phyloP scores from a whole-genome alignment of 2,888 invertebrate genomes.

The Cantharis lateralis region DNA sequence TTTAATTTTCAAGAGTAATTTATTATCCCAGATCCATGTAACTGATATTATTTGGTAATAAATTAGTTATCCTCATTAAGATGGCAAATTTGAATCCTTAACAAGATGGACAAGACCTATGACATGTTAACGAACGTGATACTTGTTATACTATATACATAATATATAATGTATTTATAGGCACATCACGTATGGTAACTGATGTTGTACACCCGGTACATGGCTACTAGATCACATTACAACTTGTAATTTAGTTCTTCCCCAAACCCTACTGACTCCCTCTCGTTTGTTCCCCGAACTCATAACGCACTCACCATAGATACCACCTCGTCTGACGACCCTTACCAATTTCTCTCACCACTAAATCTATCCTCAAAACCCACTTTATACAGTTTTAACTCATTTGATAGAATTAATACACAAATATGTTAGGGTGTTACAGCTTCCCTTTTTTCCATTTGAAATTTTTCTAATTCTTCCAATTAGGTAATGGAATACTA shows the following conservation, averaged over 20 bases:
- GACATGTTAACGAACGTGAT: slow-evolving; percentile 22
- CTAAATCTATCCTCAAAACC: slow-evolving; percentile 22
- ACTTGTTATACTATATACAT: slow-evolving; percentile 41
- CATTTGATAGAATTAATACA: slow-evolving; percentile 5
- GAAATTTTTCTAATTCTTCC: neutral
- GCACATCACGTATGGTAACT: slow-evolving; percentile 51
- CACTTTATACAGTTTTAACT: slow-evolving; percentile 20
- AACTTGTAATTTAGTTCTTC: slow-evolving; percentile 50
- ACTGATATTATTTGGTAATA: neutral
- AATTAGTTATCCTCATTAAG: neutral
- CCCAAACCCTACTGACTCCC: slow-evolving; percentile 37
- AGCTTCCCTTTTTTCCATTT: neutral
- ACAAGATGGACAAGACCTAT: slow-evolving; percentile 6
- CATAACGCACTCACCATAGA: slow-evolving; percentile 32
- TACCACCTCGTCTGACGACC: slow-evolving; percentile 25
- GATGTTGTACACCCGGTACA: slow-evolving; percentile 51
- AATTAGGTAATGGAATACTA: neutral
- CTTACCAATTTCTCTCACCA: slow-evolving; percentile 29
- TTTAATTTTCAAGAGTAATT: neutral
- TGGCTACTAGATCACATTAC: slow-evolving; percentile 50
- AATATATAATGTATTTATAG: slow-evolving; percentile 49
- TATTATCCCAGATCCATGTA: neutral
- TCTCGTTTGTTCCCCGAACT: slow-evolving; percentile 28
- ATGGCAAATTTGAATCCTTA: neutral
- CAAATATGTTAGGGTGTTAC: neutral